phyloP scores from a whole-genome alignment of 2,888 invertebrate genomes.

The Halictus quadricinctus region DNA sequence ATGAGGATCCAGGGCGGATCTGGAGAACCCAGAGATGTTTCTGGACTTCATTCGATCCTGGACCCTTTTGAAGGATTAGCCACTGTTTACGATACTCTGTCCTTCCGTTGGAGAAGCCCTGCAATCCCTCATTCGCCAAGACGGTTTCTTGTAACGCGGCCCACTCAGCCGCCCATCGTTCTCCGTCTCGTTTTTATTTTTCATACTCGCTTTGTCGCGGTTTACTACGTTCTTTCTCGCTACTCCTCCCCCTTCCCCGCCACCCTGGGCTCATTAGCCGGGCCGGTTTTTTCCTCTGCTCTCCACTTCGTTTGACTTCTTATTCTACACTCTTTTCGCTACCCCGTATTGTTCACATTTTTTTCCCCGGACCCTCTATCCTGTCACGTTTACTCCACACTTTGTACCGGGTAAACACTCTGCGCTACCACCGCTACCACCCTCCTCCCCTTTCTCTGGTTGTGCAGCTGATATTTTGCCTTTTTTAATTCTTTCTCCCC shows the following conservation, averaged over 20 bases:
- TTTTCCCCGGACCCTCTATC: background rate
- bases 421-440: background rate
- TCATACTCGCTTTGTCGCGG: background rate
- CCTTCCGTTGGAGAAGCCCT: background rate
- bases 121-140: conserved; percentile 17
- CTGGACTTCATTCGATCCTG: background rate
- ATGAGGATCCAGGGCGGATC: too few relatives aligned
- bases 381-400: background rate
- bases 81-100: background rate
- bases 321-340: background rate
- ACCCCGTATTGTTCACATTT: conserved; percentile 4
- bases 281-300: background rate
- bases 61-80: background rate
- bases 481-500: background rate
- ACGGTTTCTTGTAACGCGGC: background rate
- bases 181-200: conserved; percentile 20
- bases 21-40: background rate
- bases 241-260: background rate
- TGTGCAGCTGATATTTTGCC: background rate
- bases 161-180: background rate
- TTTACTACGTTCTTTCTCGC: background rate
- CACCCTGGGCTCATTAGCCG: background rate
- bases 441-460: background rate
- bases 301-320: conserved; percentile 8
- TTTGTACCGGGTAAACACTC: conserved; percentile 4